Conservation (phyloP, 2,113 vertebrate genomes). For the Dasyprocta punctata region DNA sequence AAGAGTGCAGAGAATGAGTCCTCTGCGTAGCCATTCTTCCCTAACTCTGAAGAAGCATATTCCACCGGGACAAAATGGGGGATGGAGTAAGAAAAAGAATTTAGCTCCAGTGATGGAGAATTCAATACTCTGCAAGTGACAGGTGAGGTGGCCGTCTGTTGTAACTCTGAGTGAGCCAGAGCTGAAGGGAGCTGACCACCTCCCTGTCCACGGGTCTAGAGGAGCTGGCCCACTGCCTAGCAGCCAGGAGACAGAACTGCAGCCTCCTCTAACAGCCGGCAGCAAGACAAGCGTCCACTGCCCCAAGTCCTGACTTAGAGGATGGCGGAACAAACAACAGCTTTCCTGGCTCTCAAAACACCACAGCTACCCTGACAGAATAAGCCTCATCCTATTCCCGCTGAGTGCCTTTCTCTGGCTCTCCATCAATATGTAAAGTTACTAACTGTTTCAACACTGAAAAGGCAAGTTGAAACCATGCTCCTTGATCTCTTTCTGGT, state of each 20-base stretch:
- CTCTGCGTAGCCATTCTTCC: not conserved
- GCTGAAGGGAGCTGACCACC: not conserved
- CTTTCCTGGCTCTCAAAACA: slow-evolving; percentile 2
- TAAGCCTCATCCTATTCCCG: not conserved
- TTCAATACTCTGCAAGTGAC: not conserved
- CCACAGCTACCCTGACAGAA: not conserved
- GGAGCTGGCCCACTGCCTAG: not conserved
- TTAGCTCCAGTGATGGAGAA: slow-evolving; percentile 3
- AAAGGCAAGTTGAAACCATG: slow-evolving; percentile 7
- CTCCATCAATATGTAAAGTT: not conserved
- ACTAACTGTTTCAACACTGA: not conserved
- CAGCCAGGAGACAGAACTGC: not conserved
- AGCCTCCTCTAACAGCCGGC: not conserved
- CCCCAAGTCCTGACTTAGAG: slow-evolving; percentile 12
- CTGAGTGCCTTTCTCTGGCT: slow-evolving; percentile 27
- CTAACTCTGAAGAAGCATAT: not conserved
- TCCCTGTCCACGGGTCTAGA: not conserved
- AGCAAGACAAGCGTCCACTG: not conserved
- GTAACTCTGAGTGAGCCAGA: slow-evolving; percentile 7
- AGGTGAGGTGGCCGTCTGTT: not conserved
- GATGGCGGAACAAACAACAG: slow-evolving; percentile 10
- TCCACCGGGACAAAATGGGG: not conserved
- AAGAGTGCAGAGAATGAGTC: not conserved
- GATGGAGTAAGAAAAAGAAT: not conserved
- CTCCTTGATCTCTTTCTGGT: not conserved